Evolutionary conservation across 2,113 vertebrate genomes (phyloP).

Genomic region (Chionomys nivalis): DNA sequence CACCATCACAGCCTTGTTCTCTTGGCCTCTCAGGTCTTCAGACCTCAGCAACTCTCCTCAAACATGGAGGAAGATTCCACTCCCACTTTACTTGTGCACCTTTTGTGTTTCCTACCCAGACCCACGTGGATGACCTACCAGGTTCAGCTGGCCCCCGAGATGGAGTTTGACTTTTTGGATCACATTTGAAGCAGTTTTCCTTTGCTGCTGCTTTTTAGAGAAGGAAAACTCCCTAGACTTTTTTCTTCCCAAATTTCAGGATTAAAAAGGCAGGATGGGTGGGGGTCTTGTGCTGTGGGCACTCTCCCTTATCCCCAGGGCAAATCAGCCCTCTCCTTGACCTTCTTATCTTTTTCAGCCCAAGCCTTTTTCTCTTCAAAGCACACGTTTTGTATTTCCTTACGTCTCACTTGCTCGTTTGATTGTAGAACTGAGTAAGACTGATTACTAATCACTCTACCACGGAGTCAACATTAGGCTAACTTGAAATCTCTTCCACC

Average conservation of each 20-base stretch:
- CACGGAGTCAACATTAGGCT: background rate
- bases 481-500: background rate
- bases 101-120: background rate
- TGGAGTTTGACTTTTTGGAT: background rate
- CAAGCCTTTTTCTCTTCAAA: background rate
- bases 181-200: no score
- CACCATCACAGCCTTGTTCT: no score
- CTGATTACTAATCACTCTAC: background rate
- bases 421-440: background rate
- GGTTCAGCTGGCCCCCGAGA: no score
- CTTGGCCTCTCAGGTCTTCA: background rate
- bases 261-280: background rate
- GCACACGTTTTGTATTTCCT: background rate
- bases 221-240: background rate
- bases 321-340: background rate
- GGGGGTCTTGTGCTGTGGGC: background rate
- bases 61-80: no score
- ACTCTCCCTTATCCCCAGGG: background rate
- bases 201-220: no score
- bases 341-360: background rate
- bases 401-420: background rate
- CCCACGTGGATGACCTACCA: background rate
- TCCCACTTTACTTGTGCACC: background rate
- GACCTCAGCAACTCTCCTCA: background rate
- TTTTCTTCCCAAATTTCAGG: background rate